Evolutionary conservation across 2,113 vertebrate species (phyloP), one percentile per base, ranked within the genome.

Genomic region (Uropsilus gracilis): DNA sequence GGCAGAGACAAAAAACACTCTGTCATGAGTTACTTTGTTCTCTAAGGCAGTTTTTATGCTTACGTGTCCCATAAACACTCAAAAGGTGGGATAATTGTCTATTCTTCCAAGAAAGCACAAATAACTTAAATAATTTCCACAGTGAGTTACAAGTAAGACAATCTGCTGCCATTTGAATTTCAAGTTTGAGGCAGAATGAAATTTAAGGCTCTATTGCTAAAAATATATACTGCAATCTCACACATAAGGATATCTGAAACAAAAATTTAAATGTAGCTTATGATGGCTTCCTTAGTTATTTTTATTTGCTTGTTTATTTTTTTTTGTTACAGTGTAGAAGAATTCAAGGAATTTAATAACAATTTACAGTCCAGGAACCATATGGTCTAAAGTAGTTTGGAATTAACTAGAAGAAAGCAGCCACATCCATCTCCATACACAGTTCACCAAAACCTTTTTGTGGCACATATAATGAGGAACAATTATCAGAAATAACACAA

Each of bases 101-200:
- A 53, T 46, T 46, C 37, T 66, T 46, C n/a, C 46, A 55, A 77
- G 81, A 88, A 85, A 73, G 48, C 75, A 91, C 44, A 44, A 75
- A 17, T 44, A 61, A n/a, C 4, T 80, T 92, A 83, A 86, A 50
- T 84, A 75, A 82, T 91, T 75, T 44, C 89, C 48, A 63, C 9
- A 94, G 75, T 24, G 86, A 90, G 14, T 90, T 46, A 81, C 48
- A 81, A 42, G 44, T 57, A 72, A 95, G 48, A 76, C 50, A 42
- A 42, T 73, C 42, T 86, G n/a, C 11, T 68, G 82, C 11, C 6
- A 46, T 94, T 90, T 64, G 68, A 82, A 66, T 71, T 81, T 94
- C 37, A 63, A 57, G 28, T 55, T n/a, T 53, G 30, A 53, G 46
- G 6, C 1, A 61, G 77, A 94, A 81, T 90, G 55, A 28, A 50